Conservation (phyloP, 2,113 vertebrate genomes). For the human (Homo sapiens) region GRCh38 chr3:126269001-126269500, state of each 20-base stretch:
- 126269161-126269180: not conserved
- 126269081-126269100: not conserved
- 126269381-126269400: too few species aligned
- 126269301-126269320: not conserved
- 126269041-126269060: too few species aligned
- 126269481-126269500: too few species aligned
- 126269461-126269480: accelerated
- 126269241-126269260: too few species aligned
- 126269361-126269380: not conserved
- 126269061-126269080: not conserved
- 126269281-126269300: accelerated
- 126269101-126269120: not conserved
- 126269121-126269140: not conserved
- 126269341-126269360: not conserved
- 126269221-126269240: not conserved
- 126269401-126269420: not conserved
- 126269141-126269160: accelerated
- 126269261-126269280: not conserved
- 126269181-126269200: not conserved
- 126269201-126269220: not conserved
- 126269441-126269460: not conserved
- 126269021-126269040: not conserved
- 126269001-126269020: not conserved
- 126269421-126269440: not conserved
- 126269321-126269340: not conserved